phyloP scores from a whole-genome alignment of 2,797 vertebrate genomes.

The Enteromius afrohamiltoni region DNA sequence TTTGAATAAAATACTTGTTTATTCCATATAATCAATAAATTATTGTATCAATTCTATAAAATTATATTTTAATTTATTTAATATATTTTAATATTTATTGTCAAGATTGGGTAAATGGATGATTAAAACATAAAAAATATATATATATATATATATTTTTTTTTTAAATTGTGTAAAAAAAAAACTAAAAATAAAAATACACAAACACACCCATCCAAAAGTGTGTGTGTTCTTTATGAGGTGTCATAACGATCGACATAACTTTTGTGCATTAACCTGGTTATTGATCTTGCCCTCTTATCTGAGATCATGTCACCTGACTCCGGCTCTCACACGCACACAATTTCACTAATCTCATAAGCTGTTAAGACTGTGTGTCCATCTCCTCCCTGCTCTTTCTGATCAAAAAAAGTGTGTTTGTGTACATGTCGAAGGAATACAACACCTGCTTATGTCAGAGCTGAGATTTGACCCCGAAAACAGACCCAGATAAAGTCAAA shows the following conservation, averaged over 20 bases:
- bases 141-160: no score
- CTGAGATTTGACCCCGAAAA: conserved; percentile 46
- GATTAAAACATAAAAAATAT: no score
- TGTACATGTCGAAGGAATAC: conserved; percentile 23
- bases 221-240: background rate
- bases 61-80: background rate
- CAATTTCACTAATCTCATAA: conserved; percentile 14
- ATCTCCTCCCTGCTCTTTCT: conserved; percentile 54
- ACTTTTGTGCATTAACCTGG: conserved; percentile 43
- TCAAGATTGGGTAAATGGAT: background rate
- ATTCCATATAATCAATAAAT: background rate
- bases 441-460: conserved; percentile 22
- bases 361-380: conserved; percentile 27
- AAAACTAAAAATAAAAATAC: background rate
- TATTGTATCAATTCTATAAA: background rate
- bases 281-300: conserved; percentile 55
- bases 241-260: background rate
- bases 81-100: background rate
- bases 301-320: conserved; percentile 54
- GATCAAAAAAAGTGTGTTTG: conserved; percentile 46
- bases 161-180: no score
- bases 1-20: background rate
- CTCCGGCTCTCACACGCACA: conserved; percentile 23
- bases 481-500: conserved; percentile 47
- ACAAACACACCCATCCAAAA: background rate